Base-by-base conservation (phyloP, 2,113 vertebrate genomes). In the Gavia stellata region DNA sequence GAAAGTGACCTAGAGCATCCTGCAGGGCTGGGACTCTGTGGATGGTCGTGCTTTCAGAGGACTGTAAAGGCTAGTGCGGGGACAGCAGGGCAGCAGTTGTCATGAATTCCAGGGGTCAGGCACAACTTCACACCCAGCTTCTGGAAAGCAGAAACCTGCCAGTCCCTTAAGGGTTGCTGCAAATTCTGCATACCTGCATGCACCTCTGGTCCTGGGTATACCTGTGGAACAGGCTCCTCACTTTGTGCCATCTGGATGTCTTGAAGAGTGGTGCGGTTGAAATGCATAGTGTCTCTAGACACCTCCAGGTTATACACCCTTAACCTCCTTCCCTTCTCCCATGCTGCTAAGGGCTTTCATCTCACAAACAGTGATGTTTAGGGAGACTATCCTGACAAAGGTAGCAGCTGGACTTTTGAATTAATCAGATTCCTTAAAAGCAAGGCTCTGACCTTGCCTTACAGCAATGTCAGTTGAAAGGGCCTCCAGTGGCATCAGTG, bases 361-460 rank as follows among this genome's bases (percentile, higher is more conserved):
- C 55, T 58, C 23, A 2, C 23, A 25, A 86, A 63, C 6, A 61
- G 13, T 42, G 36, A 45, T 7, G 9, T 50, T 82, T 63, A 66
- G 44, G 44, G 25, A 95, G 18, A 61, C 65, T 52, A 7, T 29
- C 16, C 33, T 81, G 55, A 78, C 12, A 50, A 52, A 84, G 36
- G 68, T 49, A 94, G 68, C 61, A 93, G 33, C 52, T 81, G 83
- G 88, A 79, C 21, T 90, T 92, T 55, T 81, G 50, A 93, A 84
- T 93, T 73, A 90, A 71, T 86, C 50, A 78, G 33, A 67, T 74
- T 86, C 72, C 26, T 86, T 63, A 81, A 79, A 94, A 95, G 72
- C 19, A 65, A 52, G 14, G 19, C 33, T 92, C 61, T 79, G 77
- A 90, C 42, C 52, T 94, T 84, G 47, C 34, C 56, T 65, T 56